Conservation (phyloP, 2,888 invertebrate species). For the Phymatocera aterrima region DNA sequence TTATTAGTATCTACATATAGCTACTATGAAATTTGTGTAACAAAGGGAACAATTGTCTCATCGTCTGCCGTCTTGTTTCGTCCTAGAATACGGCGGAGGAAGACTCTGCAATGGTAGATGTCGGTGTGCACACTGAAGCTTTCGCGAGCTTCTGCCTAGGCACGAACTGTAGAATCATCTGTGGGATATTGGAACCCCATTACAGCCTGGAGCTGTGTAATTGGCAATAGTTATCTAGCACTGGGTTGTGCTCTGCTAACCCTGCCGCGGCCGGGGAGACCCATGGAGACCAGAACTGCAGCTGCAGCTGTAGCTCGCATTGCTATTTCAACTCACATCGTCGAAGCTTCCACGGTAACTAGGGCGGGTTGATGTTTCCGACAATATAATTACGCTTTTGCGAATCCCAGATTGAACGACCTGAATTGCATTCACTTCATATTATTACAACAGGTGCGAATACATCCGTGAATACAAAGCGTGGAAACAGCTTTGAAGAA, state of each 20-base stretch:
- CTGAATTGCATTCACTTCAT: too few relatives aligned
- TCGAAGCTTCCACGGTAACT: neutral
- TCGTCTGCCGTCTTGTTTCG: conserved; percentile 15
- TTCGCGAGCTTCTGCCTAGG: neutral
- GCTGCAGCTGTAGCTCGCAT: neutral
- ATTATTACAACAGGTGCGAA: too few relatives aligned
- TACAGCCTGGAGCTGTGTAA: conserved; percentile 54
- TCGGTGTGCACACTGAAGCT: neutral
- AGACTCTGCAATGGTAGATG: neutral
- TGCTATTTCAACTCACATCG: neutral
- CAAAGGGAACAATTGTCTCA: neutral
- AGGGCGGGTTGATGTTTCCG: neutral
- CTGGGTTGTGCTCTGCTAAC: neutral
- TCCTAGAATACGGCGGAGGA: neutral
- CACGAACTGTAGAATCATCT: conserved; percentile 45
- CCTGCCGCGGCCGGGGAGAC: too few relatives aligned
- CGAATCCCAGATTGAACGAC: neutral
- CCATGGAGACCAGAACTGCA: neutral
- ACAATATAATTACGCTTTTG: neutral
- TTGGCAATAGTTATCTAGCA: conserved; percentile 54
- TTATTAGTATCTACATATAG: conserved; percentile 23
- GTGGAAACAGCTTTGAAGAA: too few relatives aligned
- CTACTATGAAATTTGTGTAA: neutral
- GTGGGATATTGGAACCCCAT: conserved; percentile 61
- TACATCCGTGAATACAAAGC: too few relatives aligned